Evolutionary conservation across 2,888 invertebrate species (phyloP), one percentile per base, ranked within the genome.

Genomic region (Lydus trimaculatus): DNA sequence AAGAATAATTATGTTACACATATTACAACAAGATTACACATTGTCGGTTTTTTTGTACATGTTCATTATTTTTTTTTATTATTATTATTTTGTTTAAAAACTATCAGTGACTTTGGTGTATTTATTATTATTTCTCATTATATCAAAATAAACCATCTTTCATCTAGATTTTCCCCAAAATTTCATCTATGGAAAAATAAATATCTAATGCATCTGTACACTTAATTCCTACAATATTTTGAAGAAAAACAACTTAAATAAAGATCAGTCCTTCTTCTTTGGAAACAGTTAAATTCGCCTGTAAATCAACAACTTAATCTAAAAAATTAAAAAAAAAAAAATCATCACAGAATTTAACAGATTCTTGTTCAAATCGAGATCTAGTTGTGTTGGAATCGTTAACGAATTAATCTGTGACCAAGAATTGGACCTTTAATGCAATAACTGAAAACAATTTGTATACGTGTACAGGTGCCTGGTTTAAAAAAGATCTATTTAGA

Each of bases 61-160:
- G 75, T 75, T 76, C 66, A 62, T 70, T 72, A 33, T 33, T 43
- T 17, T 43, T n/a, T 17, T 17, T 70, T 72, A 33, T 33, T 43
- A 43, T 43, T n/a, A 43, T 17, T 74, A 69, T 69, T 66, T 68
- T 73, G 69, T 72, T 69, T 72, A 72, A 65, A 72, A 66, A 71
- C 77, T 76, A 80, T 78, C 75, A 77, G 76, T 75, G 77, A 78
- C 79, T 80, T 80, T 79, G 79, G 78, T 80, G 79, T 80, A 78
- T 75, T 73, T 75, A 73, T 74, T 73, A 75, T 69, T 66, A 58
- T 70, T 52, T 60, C 31, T 65, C 23, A 25, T 60, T 23, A 64
- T 66, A 63, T 59, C 43, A 61, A 65, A 64, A 70, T 67, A 66
- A 71, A 58, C 59, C n/a, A n/a, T n/a, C 58, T 61, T 64, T 63